These are phyloP conservation scores for Rhorus exstirpatorius DNA, from an alignment of 2,888 invertebrate species.

Conservation along the genomic window DNA sequence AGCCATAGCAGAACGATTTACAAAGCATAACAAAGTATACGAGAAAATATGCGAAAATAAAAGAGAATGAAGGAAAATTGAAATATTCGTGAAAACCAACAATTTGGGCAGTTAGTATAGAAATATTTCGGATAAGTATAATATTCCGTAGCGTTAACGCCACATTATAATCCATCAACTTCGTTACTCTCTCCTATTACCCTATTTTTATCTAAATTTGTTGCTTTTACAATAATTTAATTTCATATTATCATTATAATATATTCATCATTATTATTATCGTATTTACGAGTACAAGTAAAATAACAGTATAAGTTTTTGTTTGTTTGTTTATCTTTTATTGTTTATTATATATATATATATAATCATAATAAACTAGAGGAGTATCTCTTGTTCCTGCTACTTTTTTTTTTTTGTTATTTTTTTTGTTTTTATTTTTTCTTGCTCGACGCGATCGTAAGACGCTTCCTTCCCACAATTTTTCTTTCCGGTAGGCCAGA, in stretches of 20 bases:
- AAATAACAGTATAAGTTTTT: slow-evolving; percentile 82
- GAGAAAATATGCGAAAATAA: background rate
- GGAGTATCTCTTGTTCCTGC: slow-evolving; percentile 64
- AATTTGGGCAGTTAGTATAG: slow-evolving; percentile 82
- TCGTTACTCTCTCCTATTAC: slow-evolving; percentile 85
- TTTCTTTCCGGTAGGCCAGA: slow-evolving; percentile 65
- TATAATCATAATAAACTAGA: slow-evolving; percentile 73
- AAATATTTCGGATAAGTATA: slow-evolving; percentile 82
- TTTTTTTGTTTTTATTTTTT: slow-evolving; percentile 66
- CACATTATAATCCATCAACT: slow-evolving; percentile 82
- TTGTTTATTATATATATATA: slow-evolving; percentile 70
- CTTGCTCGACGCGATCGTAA: slow-evolving; percentile 76
- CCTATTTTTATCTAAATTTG: slow-evolving; percentile 80
- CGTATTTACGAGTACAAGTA: slow-evolving; percentile 75
- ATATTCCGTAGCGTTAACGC: slow-evolving; percentile 70
- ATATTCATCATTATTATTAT: slow-evolving; percentile 70
- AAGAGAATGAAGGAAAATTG: background rate
- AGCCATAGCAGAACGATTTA: slow-evolving; percentile 20
- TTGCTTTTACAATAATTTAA: slow-evolving; percentile 80
- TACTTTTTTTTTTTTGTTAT: slow-evolving; percentile 57
- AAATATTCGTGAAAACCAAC: slow-evolving; percentile 78
- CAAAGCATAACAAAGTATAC: background rate
- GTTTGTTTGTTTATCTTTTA: slow-evolving; percentile 78
- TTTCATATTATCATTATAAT: slow-evolving; percentile 79
- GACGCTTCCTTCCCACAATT: slow-evolving; percentile 68